Evolutionary conservation across 2,797 vertebrate species (phyloP), one percentile per base, ranked within the genome.

Genomic region (Phrynocephalus vlangalii): DNA sequence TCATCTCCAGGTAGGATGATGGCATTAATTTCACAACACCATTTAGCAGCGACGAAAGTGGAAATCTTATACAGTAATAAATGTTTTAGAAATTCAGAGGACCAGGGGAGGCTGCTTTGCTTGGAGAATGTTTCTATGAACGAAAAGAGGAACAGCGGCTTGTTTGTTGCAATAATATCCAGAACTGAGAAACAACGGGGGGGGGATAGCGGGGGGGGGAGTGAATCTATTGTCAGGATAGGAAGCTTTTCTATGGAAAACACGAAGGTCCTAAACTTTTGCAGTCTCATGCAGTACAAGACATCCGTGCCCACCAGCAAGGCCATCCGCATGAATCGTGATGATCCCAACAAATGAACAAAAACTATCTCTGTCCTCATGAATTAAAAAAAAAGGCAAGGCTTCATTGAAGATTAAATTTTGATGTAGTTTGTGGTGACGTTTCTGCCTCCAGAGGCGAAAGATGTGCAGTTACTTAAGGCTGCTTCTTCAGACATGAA

Each of bases 111-210:
- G 24, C 48, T 16, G 76, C 48, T 28, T 24, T 26, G 6, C 52
- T 52, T 48, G 5, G 10, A 26, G 10, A 28, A 11, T 77, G 44
- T 24, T 77, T 50, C 10, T 77, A 5, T 77, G 0, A 77, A 77
- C 50, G 75, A 28, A 50, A 50, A 76, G 76, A 38, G 22, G 73
- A 77, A 50, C 13, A 50, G 13, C 3, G 13, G 60, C 60, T 63
- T 3, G n/a, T 7, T 10, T 9, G 4, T 6, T 15, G 13, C 28
- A 4, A 10, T 11, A 2, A 10, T 1, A 30, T 9, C 5, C 4
- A 2, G 8, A 72, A 11, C 4, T 3, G 9, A n/a, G 70, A n/a
- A 30, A 30, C 28, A 15, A 30, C 13, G 11, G 1, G n/a, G 38
- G 38, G 38, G 38, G 38, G 38, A 3, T 3, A 3, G 38, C 4